A percentile compares a stretch with the other conserved stretches of the same genome.
Conservation (phyloP, 2,113 vertebrate genomes). For the Protobothrops mucrosquamatus region DNA sequence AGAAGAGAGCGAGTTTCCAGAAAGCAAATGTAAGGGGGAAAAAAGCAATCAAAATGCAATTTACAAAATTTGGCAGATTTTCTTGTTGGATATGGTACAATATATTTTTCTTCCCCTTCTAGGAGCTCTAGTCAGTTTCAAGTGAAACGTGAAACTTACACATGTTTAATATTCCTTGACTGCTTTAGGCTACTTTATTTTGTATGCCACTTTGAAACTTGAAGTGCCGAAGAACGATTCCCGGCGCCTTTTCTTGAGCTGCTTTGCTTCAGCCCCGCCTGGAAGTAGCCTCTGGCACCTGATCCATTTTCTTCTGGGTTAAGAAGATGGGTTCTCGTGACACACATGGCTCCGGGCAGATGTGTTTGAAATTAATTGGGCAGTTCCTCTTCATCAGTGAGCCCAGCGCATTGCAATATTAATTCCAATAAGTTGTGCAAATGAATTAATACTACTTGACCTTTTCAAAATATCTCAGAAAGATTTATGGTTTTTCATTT, state of each 20-base stretch:
- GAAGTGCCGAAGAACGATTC: not conserved
- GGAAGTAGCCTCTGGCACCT: not conserved
- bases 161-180: not conserved
- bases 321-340: not conserved
- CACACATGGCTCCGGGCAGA: not conserved
- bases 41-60: not conserved
- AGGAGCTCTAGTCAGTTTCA: not conserved
- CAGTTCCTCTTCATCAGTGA: slow-evolving; percentile 17
- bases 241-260: not conserved
- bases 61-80: not conserved
- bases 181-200: not conserved
- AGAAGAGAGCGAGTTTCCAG: not conserved
- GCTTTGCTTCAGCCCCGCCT: not conserved
- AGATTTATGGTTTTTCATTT: not conserved
- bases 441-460: slow-evolving; percentile 4
- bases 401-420: not conserved
- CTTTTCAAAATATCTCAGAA: not conserved
- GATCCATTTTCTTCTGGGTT: not conserved
- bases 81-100: not conserved
- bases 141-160: not conserved
- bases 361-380: not conserved
- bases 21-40: not conserved
- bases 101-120: not conserved
- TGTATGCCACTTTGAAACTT: not conserved
- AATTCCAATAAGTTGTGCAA: slow-evolving; percentile 17